Base-by-base conservation (phyloP, 2,113 vertebrate species). In the Uropsilus gracilis region DNA sequence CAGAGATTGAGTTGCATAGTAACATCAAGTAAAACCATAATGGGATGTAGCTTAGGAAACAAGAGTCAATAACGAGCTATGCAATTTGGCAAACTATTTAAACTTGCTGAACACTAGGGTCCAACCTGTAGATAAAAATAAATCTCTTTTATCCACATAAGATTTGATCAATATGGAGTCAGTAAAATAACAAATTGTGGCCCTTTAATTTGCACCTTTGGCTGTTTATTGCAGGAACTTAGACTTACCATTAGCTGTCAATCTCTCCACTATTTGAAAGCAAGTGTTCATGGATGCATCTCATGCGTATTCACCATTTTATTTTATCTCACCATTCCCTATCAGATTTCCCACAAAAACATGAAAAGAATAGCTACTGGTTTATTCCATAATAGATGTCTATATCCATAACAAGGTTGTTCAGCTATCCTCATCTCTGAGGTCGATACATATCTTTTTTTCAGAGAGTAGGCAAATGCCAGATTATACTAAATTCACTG, bases 231-330 rank as follows among this genome's bases (percentile, higher is more conserved):
- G 9, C 30, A 46, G 32, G 37, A 63, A 30, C 3, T 82, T 39
- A 9, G n/a, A 5, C 32, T 64, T 46, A 32, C 0, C 6, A 16
- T 6, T 28, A 30, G 6, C n/a, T 6, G 4, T 20, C 39, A 11
- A 32, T 59, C 44, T 72, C 34, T 22, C 24, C 22, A 76, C 28
- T 32, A 39, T 39, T 42, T 86, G 3, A 34, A 2, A 44, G 6
- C 5, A 17, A 6, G 12, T 42, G 0, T 8, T 76, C 11, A 6
- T 20, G 50, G 16, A 8, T 50, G 6, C 5, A 37, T 22, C 11
- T n/a, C 5, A 10, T 80, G 20, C 13, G 0, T 30, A 32, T 24
- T 6, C 20, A 34, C 5, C 42, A 46, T 18, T 57, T 73, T 53
- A 1, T 55, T 66, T 48, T 61, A 2, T 28, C 39, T 17, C 28